Evolutionary conservation across 2,888 invertebrate species (phyloP), one percentile per base, ranked within the genome.

Genomic region (Oscheius myriophilus): DNA sequence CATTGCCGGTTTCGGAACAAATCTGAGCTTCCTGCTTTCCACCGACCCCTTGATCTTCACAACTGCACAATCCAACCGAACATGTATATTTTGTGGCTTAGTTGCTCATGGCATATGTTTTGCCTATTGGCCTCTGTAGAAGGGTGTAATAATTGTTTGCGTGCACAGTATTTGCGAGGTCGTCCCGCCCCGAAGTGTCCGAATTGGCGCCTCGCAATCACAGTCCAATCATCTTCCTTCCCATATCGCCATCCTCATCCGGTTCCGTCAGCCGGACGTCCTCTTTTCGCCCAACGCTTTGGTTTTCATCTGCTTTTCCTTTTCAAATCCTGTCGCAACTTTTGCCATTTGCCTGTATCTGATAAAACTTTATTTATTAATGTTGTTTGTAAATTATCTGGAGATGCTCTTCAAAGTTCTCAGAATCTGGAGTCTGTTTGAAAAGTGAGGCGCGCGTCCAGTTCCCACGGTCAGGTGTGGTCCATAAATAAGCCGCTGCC

Each of bases 391-490:
- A 21, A 21, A 18, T 16, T 14, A 23, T 16, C 23, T 39, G 41
- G 11, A 57, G 41, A 57, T 61, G 26, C 39, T 52, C n/a, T 63
- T 63, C 16, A 18, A 23, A 21, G 52, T 16, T 43, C 45, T 14
- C 26, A 55, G 9, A 33, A 55, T 18, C 51, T n/a, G 23, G 46
- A 21, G 23, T 43, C 41, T 46, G 21, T 66, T 66, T 59, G 67
- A 67, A 67, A 67, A 51, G 39, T 46, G 61, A 1, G 42, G 41
- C 39, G 14, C 25, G 26, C 16, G 21, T 62, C 52, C 42, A 21
- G n/a, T 65, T 65, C 65, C 39, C 65, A 65, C 55, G 65, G 39
- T 65, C 65, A 65, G 65, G 55, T 65, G 55, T 52, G 55, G 25
- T 21, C 57, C 26, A 65, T 65, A 65, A 65, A 65, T 65, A 65